phyloP scores from a whole-genome alignment of 2,113 vertebrate genomes.

The Apistogramma diplotaenia region DNA sequence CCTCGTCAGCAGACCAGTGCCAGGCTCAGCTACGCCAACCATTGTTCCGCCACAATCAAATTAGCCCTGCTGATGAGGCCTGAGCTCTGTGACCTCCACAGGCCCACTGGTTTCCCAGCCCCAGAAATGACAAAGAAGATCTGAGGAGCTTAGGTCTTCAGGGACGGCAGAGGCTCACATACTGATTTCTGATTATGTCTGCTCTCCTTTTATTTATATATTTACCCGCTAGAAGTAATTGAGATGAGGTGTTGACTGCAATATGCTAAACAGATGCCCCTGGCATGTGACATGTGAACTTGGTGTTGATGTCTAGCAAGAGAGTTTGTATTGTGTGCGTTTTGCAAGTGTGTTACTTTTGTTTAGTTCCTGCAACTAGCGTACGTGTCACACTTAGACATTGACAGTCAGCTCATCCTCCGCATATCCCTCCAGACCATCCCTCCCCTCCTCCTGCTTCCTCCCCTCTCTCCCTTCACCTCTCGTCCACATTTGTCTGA shows the following conservation, averaged over 20 bases:
- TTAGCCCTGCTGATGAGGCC: slow-evolving; percentile 93
- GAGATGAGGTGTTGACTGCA: slow-evolving; percentile 52
- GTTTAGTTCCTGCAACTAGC: slow-evolving; percentile 16
- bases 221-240: slow-evolving; percentile 52
- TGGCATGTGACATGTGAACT: slow-evolving; percentile 48
- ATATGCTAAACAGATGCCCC: slow-evolving; percentile 36
- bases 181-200: slow-evolving; percentile 68
- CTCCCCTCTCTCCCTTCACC: slow-evolving; percentile 84
- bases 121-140: slow-evolving; percentile 70
- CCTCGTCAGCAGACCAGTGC: slow-evolving; percentile 29
- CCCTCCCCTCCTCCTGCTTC: slow-evolving; percentile 64
- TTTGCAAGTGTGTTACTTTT: slow-evolving; percentile 21
- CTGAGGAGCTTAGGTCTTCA: slow-evolving; percentile 41
- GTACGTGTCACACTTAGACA: slow-evolving; percentile 19
- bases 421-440: slow-evolving; percentile 36
- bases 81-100: slow-evolving; percentile 86
- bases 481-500: slow-evolving; percentile 94
- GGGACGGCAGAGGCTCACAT: slow-evolving; percentile 50
- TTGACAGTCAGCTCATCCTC: slow-evolving; percentile 56
- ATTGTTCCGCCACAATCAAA: slow-evolving; percentile 96
- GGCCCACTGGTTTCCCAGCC: slow-evolving; percentile 71
- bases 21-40: slow-evolving; percentile 58
- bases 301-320: slow-evolving; percentile 23
- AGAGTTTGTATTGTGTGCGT: not conserved
- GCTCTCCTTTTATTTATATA: slow-evolving; percentile 62